Evolutionary conservation across 2,797 vertebrate genomes (phyloP).

Genomic region (Danionella dracula): DNA sequence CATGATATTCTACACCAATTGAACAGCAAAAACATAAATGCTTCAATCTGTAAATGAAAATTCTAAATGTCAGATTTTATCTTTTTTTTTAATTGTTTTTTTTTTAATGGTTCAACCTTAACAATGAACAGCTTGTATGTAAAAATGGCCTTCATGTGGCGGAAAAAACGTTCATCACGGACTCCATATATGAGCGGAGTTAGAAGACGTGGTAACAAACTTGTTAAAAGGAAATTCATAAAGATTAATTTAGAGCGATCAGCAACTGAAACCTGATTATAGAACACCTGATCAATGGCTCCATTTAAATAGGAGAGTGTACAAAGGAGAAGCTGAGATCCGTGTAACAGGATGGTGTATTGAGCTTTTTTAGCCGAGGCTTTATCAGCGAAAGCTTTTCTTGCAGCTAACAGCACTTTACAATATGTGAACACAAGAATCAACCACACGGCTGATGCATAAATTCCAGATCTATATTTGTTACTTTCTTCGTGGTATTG

Average conservation of each 20-base stretch:
- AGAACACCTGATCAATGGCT: not conserved
- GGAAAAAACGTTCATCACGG: conserved; percentile 54
- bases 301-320: conserved; percentile 48
- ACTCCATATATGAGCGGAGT: conserved; percentile 62
- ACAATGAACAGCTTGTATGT: conserved; percentile 10
- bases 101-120: conserved; percentile 6
- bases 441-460: conserved; percentile 53
- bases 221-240: conserved; percentile 43
- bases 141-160: conserved; percentile 40
- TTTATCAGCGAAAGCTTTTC: conserved; percentile 15
- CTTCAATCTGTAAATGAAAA: no score
- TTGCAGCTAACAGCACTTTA: conserved; percentile 47
- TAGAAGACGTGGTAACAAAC: conserved; percentile 55
- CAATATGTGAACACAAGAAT: conserved; percentile 60
- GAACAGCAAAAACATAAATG: no score
- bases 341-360: conserved; percentile 62
- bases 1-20: no score
- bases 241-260: conserved; percentile 40
- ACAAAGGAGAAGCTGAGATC: conserved; percentile 55
- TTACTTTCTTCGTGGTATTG: conserved; percentile 44
- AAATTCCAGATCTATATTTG: conserved; percentile 41
- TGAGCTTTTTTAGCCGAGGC: conserved; percentile 52
- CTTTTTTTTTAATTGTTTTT: not conserved
- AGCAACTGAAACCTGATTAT: conserved; percentile 23
- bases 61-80: not conserved